Base-by-base conservation (phyloP, 2,888 invertebrate genomes). In the Oscheius sp. region DNA sequence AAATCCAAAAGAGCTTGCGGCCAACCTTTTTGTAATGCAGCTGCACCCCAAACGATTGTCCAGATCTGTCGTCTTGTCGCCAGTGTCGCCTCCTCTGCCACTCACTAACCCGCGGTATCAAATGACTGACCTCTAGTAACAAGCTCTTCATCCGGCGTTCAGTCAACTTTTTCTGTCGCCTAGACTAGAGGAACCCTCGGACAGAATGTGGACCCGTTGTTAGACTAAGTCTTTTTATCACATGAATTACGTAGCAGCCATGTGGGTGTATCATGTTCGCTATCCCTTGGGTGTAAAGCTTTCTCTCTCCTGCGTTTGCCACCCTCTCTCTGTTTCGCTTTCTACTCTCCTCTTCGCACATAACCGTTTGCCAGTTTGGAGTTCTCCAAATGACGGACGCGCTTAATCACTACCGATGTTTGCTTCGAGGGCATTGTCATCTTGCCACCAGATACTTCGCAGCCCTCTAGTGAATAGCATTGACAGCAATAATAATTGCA, bases 181-280 rank as follows among this genome's bases (percentile, higher is more conserved):
- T n/a, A n/a, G 35, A 3, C 47, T 48, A 29, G 48, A 63, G 48
- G 48, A 42, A 29, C 50, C 47, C 2, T 37, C n/a, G 11, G 10
- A 13, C 29, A 53, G n/a, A 2, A 29, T 29, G 53, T 4, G n/a
- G 53, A 53, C 53, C 53, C 11, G 47, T 47, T 47, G 63, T 63
- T 63, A 63, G 21, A 42, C 42, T 48, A 63, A 48, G n/a, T n/a
- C 11, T 63, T 50, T 63, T 63, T 63, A 1, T 47, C 63, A 50
- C 63, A 63, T 63, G 63, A 63, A 63, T 63, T 47, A 63, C 63
- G 63, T 63, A 63, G 50, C 63, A 63, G 63, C 48, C 21, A 48
- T 63, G 63, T 63, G 63, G 63, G 63, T 63, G 63, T 63, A 63
- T 63, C 63, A 63, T 63, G 63, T 63, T 63, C 63, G 63, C 63